Conservation (phyloP, 2,113 vertebrate genomes). For the Python bivittatus region DNA sequence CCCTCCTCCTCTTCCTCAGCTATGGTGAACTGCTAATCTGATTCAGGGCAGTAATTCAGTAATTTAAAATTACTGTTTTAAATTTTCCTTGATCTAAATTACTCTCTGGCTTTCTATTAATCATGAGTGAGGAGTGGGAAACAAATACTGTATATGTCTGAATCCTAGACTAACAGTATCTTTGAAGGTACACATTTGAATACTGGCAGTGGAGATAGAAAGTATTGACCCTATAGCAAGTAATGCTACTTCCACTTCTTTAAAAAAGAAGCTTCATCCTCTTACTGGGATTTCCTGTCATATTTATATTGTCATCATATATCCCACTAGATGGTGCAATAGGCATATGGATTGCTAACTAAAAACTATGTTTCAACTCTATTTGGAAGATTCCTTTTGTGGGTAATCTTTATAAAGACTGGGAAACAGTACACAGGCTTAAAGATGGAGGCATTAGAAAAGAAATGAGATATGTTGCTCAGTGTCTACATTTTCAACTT, state of each 20-base stretch:
- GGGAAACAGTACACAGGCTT: not conserved
- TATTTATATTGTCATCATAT: not conserved
- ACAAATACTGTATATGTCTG: not conserved
- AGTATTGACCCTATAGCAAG: not conserved
- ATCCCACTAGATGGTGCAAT: conserved; percentile 22
- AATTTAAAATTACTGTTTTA: too few relatives aligned
- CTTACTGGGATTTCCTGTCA: not conserved
- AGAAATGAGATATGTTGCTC: not conserved
- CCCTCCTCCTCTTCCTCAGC: too few relatives aligned
- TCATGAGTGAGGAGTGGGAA: not conserved
- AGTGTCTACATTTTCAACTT: not conserved
- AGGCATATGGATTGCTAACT: not conserved
- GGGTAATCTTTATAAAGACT: too few relatives aligned
- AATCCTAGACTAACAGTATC: not conserved
- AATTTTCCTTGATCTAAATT: too few relatives aligned
- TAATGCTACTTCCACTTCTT: not conserved
- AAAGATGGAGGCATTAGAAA: not conserved
- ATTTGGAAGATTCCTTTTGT: too few relatives aligned
- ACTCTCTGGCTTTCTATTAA: not conserved
- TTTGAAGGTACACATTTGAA: not conserved
- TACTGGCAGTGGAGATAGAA: not conserved
- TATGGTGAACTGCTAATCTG: too few relatives aligned
- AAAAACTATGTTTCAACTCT: not conserved
- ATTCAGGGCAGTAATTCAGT: too few relatives aligned
- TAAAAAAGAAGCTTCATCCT: too few relatives aligned